Conservation (phyloP, 2,888 invertebrate genomes). For the Meandrusa payeni region DNA sequence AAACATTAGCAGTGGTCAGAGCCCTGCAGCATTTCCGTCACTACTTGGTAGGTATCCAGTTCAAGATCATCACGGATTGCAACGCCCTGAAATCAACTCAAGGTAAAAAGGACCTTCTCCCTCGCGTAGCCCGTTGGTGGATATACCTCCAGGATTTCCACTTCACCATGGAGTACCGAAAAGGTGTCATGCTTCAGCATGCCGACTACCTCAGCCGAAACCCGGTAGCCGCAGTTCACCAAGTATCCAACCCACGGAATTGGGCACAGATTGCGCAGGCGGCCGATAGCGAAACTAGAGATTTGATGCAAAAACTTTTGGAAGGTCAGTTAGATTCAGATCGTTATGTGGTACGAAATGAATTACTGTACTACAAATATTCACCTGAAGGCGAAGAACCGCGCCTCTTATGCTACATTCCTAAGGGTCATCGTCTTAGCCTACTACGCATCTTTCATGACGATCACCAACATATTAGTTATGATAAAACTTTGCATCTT, state of each 20-base stretch:
- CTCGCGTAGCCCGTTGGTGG: constrained; percentile 30
- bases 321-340: constrained; percentile 26
- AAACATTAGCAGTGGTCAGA: constrained; percentile 26
- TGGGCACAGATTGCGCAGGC: constrained; percentile 30
- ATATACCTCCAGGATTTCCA: constrained; percentile 29
- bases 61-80: constrained; percentile 27
- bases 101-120: constrained; percentile 28
- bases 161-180: constrained; percentile 26
- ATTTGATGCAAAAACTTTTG: constrained; percentile 7
- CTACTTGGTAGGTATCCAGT: constrained; percentile 24
- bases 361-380: constrained; percentile 26
- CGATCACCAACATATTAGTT: constrained; percentile 13
- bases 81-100: constrained; percentile 28
- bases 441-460: constrained; percentile 32
- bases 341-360: constrained; percentile 26
- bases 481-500: constrained; percentile 18
- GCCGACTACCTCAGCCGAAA: constrained; percentile 28
- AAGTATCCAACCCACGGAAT: constrained; percentile 23
- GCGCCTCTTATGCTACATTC: constrained; percentile 27
- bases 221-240: constrained; percentile 14
- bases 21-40: constrained; percentile 29
- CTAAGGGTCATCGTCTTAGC: constrained; percentile 35
- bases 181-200: constrained; percentile 22
- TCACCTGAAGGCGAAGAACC: constrained; percentile 26
- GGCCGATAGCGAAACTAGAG: constrained; percentile 23